Conservation (phyloP, 1,140 invertebrate genomes). For the Caenorhabditis brenneri region DNA sequence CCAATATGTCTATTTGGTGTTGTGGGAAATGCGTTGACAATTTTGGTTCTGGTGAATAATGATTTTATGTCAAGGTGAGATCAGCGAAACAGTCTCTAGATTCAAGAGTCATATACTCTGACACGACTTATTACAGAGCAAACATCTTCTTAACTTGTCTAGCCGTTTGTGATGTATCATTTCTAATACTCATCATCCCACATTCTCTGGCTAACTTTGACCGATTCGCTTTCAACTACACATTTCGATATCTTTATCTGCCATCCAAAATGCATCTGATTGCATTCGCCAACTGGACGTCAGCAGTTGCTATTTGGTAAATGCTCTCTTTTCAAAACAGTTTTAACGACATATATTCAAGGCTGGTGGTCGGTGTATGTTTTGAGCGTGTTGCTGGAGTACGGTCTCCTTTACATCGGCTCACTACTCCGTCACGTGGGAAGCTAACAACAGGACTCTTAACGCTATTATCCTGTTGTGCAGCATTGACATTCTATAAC, state of each 20-base stretch:
- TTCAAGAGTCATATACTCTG: too few relatives aligned
- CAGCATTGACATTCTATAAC: constrained; percentile 48
- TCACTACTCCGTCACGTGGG: constrained; percentile 23
- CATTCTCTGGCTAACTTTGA: constrained; percentile 55
- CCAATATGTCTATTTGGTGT: constrained; percentile 45
- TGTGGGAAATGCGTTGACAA: constrained; percentile 43
- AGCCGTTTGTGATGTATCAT: constrained; percentile 49
- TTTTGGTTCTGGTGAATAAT: constrained; percentile 35
- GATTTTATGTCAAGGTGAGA: constrained; percentile 51
- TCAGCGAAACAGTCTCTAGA: too few relatives aligned
- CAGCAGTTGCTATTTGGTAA: constrained; percentile 52
- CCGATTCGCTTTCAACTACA: constrained; percentile 45
- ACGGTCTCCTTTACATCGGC: constrained; percentile 34
- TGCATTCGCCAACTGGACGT: constrained; percentile 51
- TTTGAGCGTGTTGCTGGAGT: constrained; percentile 50
- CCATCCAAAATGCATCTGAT: constrained; percentile 52
- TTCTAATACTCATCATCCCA: constrained; percentile 52
- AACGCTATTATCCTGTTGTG: constrained; percentile 3
- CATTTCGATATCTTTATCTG: constrained; percentile 55
- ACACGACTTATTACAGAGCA: constrained; percentile 45
- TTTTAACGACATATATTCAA: not conserved
- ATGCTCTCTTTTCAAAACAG: not conserved
- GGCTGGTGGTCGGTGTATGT: constrained; percentile 49
- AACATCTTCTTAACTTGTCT: constrained; percentile 51
- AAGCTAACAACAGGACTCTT: constrained; percentile 40